Conservation (phyloP, 2,113 vertebrate genomes). For the Saccopteryx leptura region DNA sequence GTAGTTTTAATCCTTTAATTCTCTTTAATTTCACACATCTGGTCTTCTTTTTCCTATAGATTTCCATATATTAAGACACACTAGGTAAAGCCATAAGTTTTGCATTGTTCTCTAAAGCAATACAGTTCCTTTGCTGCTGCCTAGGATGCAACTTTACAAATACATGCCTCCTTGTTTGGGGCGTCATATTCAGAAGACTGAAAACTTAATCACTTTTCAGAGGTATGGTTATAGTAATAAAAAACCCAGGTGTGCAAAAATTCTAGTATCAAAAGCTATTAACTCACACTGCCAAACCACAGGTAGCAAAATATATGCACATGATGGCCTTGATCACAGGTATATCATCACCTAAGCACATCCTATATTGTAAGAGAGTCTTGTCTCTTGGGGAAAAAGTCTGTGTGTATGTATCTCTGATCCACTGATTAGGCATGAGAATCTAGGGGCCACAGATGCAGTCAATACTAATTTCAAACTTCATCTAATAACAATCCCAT, state of each 20-base stretch:
- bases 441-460: background rate
- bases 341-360: background rate
- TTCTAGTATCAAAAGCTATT: background rate
- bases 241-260: background rate
- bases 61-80: conserved; percentile 45
- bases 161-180: background rate
- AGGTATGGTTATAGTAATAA: background rate
- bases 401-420: background rate
- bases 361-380: background rate
- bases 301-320: background rate
- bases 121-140: background rate
- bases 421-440: background rate
- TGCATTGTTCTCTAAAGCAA: conserved; percentile 32
- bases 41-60: background rate
- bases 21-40: conserved; percentile 59
- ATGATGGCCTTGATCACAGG: background rate
- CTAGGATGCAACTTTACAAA: conserved; percentile 41
- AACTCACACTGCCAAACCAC: background rate
- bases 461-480: background rate
- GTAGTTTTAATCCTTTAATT: conserved; percentile 57
- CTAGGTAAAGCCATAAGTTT: conserved; percentile 18
- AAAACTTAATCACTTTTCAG: background rate
- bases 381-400: background rate
- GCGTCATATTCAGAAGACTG: background rate
- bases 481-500: conserved; percentile 20